These are phyloP conservation scores for Cyclargus thomasi DNA, from an alignment of 1,140 invertebrate species.

Conservation along the genomic window DNA sequence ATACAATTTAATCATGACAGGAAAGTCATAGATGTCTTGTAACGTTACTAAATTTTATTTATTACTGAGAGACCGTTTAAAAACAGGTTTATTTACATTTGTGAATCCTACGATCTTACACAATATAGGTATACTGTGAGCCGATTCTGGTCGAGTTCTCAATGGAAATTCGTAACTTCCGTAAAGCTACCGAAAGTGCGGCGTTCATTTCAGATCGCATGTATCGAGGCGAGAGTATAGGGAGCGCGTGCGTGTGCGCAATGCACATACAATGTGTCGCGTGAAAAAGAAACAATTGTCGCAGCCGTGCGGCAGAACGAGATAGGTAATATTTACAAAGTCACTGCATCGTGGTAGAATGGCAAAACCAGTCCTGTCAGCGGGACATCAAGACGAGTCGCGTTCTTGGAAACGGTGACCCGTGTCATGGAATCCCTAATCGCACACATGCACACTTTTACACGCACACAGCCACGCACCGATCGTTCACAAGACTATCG, in stretches of 20 bases:
- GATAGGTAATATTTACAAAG: conserved; percentile 51
- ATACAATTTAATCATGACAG: no score
- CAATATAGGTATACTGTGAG: conserved; percentile 21
- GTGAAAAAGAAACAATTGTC: conserved; percentile 35
- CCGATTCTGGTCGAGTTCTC: conserved; percentile 36
- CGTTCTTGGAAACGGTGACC: conserved; percentile 73
- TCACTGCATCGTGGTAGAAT: conserved; percentile 54
- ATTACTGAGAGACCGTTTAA: not conserved
- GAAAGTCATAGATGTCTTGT: not conserved
- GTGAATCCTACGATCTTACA: conserved; percentile 17
- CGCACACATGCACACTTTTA: conserved; percentile 44
- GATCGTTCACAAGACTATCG: conserved; percentile 16
- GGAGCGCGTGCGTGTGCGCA: conserved; percentile 55
- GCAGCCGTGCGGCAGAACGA: conserved; percentile 33
- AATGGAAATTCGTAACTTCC: conserved; percentile 64
- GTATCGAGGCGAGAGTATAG: conserved; percentile 62
- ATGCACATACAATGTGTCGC: conserved; percentile 57
- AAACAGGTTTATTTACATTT: conserved; percentile 17
- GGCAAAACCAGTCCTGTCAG: conserved; percentile 73
- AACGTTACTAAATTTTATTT: not conserved
- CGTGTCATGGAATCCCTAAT: conserved; percentile 72
- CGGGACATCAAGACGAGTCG: conserved; percentile 70
- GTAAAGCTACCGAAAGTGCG: conserved; percentile 57
- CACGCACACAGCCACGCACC: conserved; percentile 29
- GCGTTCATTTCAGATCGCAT: conserved; percentile 58